Conservation (phyloP, 2,888 invertebrate species). For the Napeogenes inachia region DNA sequence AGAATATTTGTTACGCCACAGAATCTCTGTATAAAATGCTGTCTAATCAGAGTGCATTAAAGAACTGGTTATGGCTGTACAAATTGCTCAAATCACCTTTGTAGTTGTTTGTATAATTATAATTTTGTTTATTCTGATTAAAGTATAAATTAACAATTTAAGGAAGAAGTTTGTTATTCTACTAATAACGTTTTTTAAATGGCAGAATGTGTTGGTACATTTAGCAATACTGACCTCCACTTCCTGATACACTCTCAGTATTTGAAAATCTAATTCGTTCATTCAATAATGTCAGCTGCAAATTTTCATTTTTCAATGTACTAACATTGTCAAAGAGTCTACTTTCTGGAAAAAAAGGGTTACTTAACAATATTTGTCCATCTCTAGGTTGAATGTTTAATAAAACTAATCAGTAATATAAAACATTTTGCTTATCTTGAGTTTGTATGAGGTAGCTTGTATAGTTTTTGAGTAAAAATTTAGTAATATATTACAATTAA, state of each 20-base stretch:
- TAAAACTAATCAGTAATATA: conserved; percentile 20
- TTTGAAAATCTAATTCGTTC: conserved; percentile 85
- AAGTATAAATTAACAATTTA: no score
- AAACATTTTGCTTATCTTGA: conserved; percentile 15
- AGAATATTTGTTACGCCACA: no score
- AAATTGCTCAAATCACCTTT: no score
- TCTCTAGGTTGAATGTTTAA: neutral
- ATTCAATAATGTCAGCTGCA: conserved; percentile 90
- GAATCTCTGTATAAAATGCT: no score
- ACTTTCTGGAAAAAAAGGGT: conserved; percentile 81
- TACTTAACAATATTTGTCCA: no score
- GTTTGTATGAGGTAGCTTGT: conserved; percentile 14
- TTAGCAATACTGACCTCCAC: conserved; percentile 44
- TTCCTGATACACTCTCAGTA: conserved; percentile 55
- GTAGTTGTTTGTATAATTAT: no score
- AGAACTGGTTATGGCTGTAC: no score
- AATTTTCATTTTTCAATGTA: conserved; percentile 87
- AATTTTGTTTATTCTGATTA: no score
- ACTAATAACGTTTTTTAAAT: no score
- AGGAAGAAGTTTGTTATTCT: no score
- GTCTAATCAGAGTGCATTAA: no score
- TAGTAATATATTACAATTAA: conserved; percentile 13
- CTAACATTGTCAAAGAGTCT: conserved; percentile 90
- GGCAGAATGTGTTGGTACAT: no score
- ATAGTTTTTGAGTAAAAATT: conserved; percentile 13